Conservation (phyloP, 2,888 invertebrate species). For the Clitarchus hookeri region DNA sequence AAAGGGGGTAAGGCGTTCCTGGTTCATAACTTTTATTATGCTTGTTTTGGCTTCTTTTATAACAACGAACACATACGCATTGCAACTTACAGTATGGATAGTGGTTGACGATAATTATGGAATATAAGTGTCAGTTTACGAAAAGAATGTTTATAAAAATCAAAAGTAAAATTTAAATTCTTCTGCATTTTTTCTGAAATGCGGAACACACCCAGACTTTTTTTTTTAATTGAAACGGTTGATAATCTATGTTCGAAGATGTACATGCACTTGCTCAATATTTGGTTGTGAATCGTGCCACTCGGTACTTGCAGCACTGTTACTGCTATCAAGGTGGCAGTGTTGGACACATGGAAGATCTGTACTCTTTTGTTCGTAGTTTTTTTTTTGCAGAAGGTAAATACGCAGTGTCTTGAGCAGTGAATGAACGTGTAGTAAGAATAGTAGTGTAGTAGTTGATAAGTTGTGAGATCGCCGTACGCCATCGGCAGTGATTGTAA, state of each 20-base stretch:
- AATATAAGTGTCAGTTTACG: too few relatives aligned
- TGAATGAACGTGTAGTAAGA: slow-evolving; percentile 19
- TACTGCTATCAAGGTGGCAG: slow-evolving; percentile 19
- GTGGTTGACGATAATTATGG: too few relatives aligned
- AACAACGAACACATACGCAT: too few relatives aligned
- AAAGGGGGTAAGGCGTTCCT: too few relatives aligned
- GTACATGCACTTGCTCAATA: not conserved
- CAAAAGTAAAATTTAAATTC: too few relatives aligned
- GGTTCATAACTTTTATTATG: too few relatives aligned
- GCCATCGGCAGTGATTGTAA: not conserved
- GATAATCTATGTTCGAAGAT: not conserved
- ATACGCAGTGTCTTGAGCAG: slow-evolving; percentile 20
- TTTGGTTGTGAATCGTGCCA: slow-evolving; percentile 5
- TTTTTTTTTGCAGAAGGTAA: slow-evolving; percentile 10
- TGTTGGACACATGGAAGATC: not conserved
- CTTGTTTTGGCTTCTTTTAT: too few relatives aligned
- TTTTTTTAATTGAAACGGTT: too few relatives aligned
- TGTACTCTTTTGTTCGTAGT: slow-evolving; percentile 6
- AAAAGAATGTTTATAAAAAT: too few relatives aligned
- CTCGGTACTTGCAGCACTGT: not conserved
- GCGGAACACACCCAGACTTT: too few relatives aligned
- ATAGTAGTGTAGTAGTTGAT: slow-evolving; percentile 7
- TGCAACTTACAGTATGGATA: too few relatives aligned
- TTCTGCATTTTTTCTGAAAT: too few relatives aligned
- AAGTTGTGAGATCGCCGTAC: slow-evolving; percentile 2